Conservation (phyloP, 2,888 invertebrate species). For the Rotaria sp. region DNA sequence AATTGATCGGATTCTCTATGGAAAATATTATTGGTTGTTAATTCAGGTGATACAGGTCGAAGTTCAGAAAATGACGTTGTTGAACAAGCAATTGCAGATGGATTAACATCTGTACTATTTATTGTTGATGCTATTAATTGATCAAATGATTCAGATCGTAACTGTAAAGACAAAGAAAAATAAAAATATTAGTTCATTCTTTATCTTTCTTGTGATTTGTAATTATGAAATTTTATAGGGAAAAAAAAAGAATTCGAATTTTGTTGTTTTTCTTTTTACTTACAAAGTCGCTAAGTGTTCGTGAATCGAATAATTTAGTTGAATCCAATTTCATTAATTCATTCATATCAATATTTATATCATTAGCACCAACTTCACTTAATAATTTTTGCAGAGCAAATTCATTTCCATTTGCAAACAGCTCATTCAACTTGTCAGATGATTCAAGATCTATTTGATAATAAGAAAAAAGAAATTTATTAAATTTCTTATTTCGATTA, state of each 20-base stretch:
- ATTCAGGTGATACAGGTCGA: background rate
- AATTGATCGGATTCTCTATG: background rate
- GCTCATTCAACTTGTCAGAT: background rate
- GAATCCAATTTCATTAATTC: background rate
- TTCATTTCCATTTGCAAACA: background rate
- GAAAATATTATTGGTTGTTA: background rate
- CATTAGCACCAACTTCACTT: background rate
- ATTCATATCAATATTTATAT: background rate
- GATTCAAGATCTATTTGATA: background rate
- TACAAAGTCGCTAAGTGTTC: background rate
- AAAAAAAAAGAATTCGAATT: too few relatives aligned
- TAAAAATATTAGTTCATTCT: background rate
- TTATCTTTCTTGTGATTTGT: background rate
- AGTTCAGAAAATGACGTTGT: background rate
- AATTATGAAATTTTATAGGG: background rate
- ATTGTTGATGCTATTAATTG: background rate
- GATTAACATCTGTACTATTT: background rate
- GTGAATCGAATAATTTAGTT: background rate
- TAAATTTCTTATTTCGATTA: background rate
- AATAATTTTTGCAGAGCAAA: background rate
- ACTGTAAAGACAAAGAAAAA: background rate
- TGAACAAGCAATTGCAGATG: background rate
- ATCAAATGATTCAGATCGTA: constrained; percentile 12
- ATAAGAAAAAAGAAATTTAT: background rate
- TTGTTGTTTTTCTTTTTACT: background rate